These are phyloP conservation scores for Cochlearius cochlearius DNA, from an alignment of 2,113 vertebrate genomes.

Conservation along the genomic window DNA sequence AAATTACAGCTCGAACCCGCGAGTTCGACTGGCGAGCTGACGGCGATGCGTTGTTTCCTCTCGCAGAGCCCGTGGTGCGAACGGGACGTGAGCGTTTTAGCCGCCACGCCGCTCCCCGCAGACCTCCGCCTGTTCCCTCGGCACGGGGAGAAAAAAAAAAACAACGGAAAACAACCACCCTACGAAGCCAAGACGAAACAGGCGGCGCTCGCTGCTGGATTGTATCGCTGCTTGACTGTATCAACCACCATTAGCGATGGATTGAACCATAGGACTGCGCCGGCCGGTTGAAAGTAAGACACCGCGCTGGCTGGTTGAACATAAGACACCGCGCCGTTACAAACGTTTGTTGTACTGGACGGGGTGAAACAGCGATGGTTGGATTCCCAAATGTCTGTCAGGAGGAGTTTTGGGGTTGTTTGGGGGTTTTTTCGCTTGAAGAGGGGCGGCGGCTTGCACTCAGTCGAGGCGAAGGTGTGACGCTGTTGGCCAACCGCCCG, in stretches of 20 bases:
- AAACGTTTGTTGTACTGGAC: rapidly evolving
- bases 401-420: background rate
- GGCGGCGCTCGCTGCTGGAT: background rate
- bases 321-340: rapidly evolving
- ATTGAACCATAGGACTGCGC: background rate
- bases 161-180: no score
- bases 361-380: background rate
- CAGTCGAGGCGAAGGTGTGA: rapidly evolving
- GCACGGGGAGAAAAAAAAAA: background rate
- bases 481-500: background rate
- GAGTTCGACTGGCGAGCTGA: no score
- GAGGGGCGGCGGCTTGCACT: background rate
- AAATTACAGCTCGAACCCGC: background rate
- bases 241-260: background rate
- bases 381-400: rapidly evolving
- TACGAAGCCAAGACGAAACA: background rate
- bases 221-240: no score
- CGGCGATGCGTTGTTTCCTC: background rate
- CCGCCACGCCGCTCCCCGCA: background rate
- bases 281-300: background rate
- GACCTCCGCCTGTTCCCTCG: background rate
- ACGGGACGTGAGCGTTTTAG: rapidly evolving
- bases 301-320: no score
- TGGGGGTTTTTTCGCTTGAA: background rate
- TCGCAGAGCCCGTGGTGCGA: background rate